Base-by-base conservation (phyloP, 2,888 invertebrate genomes). In the Microctonus hyperodae region DNA sequence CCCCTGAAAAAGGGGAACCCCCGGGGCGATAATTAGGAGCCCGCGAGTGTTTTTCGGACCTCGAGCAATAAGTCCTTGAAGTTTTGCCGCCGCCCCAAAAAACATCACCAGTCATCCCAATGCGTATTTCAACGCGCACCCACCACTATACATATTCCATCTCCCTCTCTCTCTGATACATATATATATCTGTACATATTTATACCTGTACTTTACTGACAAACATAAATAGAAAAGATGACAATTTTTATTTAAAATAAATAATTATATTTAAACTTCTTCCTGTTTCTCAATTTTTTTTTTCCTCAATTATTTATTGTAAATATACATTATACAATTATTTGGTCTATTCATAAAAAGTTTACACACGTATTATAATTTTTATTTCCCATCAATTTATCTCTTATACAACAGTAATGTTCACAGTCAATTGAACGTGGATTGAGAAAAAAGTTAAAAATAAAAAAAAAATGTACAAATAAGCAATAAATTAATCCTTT, bases 1-100 rank as follows among this genome's bases (percentile, higher is more conserved):
- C 64, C 66, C 64, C 69, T 40, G 65, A 65, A 70, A 80, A 78
- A 79, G 82, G 81, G 82, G 79, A 79, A 81, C 82, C 82, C 83
- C 83, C 73, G 82, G 77, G 75, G 83, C 74, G 83, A 83, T 83
- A 83, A 83, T 83, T 83, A 83, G 83, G 81, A 81, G 78, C 79
- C 82, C 81, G 79, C 81, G 83, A 81, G 82, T 82, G 81, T 83
- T 82, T 81, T 81, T 82, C 44, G 79, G 79, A 78, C 79, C 75
- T 81, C 78, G 78, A 73, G 75, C 70, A 69, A 63, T 76, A 75
- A 77, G 78, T 78, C 81, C 83, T 83, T 83, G 80, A 82, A 82
- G 82, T 81, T 82, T 78, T 70, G 80, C 82, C 82, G 82, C 81
- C 74, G 69, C 75, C 76, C 70, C 60, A 44, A 62, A 70, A 73